Evolutionary conservation across 2,797 vertebrate species (phyloP).

Genomic region (Bradypodion ventrale): DNA sequence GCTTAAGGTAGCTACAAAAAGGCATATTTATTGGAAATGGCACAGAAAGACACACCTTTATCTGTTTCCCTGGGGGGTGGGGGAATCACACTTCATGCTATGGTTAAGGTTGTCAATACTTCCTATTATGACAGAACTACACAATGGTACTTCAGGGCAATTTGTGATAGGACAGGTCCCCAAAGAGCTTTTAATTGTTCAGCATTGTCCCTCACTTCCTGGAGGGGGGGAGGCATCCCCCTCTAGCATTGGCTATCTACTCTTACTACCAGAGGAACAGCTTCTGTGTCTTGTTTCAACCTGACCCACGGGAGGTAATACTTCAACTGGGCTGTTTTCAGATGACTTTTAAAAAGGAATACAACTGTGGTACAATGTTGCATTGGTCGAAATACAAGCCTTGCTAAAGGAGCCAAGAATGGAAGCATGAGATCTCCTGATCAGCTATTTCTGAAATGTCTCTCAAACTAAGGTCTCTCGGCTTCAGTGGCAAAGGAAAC

Average conservation of each 20-base stretch:
- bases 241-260: background rate
- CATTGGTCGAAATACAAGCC: conserved; percentile 32
- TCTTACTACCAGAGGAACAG: background rate
- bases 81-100: conserved; percentile 51
- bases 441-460: conserved; percentile 63
- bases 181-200: conserved; percentile 11
- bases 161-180: background rate
- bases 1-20: background rate
- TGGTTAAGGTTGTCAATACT: too few relatives aligned
- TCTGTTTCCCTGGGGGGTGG: conserved; percentile 16
- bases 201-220: background rate
- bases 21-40: conserved; percentile 52
- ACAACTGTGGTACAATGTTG: background rate
- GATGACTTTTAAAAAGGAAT: background rate
- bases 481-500: conserved; percentile 47
- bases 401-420: conserved; percentile 14
- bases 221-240: background rate
- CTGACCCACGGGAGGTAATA: background rate
- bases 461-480: conserved; percentile 62
- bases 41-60: conserved; percentile 50
- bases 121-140: conserved; percentile 25
- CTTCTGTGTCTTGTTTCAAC: conserved; percentile 5
- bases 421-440: conserved; percentile 57
- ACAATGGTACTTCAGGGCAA: background rate
- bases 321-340: conserved; percentile 29